Conservation (phyloP, 2,888 invertebrate genomes). For the Deilephila elpenor region DNA sequence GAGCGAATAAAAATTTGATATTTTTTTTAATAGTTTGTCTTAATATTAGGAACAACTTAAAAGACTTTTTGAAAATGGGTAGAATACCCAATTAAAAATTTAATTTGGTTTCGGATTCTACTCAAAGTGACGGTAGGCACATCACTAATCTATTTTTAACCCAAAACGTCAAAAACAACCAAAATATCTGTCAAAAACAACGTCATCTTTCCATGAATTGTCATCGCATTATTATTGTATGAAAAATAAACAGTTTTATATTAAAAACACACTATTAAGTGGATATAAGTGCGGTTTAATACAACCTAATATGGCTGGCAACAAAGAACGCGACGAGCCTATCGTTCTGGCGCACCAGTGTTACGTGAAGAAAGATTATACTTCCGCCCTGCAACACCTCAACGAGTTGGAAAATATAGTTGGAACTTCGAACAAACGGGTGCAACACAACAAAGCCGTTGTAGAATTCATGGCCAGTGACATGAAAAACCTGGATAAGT, state of each 20-base stretch:
- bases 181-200: conserved; percentile 25
- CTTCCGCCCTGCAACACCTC: conserved; percentile 85
- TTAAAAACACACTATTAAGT: conserved; percentile 4
- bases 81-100: too few relatives aligned
- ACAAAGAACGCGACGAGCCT: conserved; percentile 77
- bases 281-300: conserved; percentile 15
- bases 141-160: conserved; percentile 18
- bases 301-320: conserved; percentile 57
- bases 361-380: conserved; percentile 87
- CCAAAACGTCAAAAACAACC: conserved; percentile 12
- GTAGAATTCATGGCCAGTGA: conserved; percentile 91
- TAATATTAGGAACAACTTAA: too few relatives aligned
- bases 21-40: too few relatives aligned
- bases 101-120: too few relatives aligned
- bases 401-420: conserved; percentile 86
- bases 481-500: conserved; percentile 89
- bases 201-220: conserved; percentile 16
- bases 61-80: too few relatives aligned
- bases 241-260: conserved; percentile 26
- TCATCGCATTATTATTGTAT: conserved; percentile 20
- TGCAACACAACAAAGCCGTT: conserved; percentile 93
- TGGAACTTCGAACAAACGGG: conserved; percentile 88
- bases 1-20: too few relatives aligned
- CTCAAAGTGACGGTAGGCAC: neutral
- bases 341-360: conserved; percentile 85